phyloP scores from a whole-genome alignment of 2,113 vertebrate genomes.

The Actenoides hombroni region DNA sequence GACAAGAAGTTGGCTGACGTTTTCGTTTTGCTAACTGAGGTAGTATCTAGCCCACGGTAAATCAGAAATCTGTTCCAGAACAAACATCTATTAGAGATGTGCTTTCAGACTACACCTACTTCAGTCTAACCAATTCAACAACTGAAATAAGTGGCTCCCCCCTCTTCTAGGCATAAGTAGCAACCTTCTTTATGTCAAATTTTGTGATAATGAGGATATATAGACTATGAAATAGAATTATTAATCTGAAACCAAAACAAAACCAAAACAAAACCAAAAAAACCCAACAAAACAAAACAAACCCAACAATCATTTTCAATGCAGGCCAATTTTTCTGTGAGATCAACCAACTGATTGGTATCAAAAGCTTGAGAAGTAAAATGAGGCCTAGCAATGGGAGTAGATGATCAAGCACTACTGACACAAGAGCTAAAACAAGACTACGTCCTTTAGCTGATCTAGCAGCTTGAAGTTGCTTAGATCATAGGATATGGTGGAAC shows the following conservation, averaged over 20 bases:
- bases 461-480: neutral
- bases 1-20: neutral
- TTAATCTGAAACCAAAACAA: neutral
- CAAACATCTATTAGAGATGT: neutral
- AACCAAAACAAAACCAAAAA: too few relatives aligned
- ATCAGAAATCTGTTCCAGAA: neutral
- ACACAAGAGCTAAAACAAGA: neutral
- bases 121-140: neutral
- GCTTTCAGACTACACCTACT: neutral
- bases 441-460: neutral
- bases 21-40: neutral
- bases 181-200: neutral
- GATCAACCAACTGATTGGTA: neutral
- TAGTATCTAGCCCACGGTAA: neutral
- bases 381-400: neutral
- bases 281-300: neutral
- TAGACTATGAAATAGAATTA: neutral
- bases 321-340: neutral
- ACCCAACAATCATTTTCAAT: neutral
- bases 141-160: neutral
- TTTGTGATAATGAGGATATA: neutral
- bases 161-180: neutral
- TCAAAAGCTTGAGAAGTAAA: neutral
- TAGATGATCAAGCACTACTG: fast-evolving
- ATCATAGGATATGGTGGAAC: neutral